Percentiles rank a stretch among this genome's conserved stretches.
These are phyloP conservation scores for Spatula versicolor DNA, from an alignment of 2,797 vertebrate genomes.

Conservation along the genomic window DNA sequence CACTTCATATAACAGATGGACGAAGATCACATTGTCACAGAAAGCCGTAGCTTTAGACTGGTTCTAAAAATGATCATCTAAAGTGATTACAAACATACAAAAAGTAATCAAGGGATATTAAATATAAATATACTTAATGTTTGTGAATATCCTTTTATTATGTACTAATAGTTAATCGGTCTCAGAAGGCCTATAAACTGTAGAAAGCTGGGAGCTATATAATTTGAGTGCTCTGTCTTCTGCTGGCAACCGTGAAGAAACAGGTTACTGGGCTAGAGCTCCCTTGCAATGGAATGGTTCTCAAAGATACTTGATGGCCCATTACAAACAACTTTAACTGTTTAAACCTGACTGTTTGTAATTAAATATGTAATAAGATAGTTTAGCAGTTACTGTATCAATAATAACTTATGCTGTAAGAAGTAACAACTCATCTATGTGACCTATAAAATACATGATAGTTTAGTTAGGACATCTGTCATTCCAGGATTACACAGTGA, in stretches of 20 bases:
- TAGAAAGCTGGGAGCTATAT: not conserved
- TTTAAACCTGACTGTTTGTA: not conserved
- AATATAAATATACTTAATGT: not conserved
- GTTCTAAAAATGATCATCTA: not conserved
- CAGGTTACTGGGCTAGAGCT: not conserved
- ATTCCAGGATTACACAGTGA: not conserved
- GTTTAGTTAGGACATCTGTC: not conserved
- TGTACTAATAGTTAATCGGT: not conserved
- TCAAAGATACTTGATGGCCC: not conserved
- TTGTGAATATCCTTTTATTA: too few relatives aligned
- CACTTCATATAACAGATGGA: not conserved
- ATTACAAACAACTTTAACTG: not conserved
- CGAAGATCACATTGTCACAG: not conserved
- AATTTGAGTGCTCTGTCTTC: not conserved
- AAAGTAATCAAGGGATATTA: not conserved
- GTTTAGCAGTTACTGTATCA: not conserved
- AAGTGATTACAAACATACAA: not conserved
- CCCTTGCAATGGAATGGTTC: not conserved
- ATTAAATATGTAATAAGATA: not conserved
- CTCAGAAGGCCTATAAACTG: not conserved
- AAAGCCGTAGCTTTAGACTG: not conserved
- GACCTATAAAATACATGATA: not conserved
- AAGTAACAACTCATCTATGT: not conserved
- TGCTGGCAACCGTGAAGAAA: not conserved
- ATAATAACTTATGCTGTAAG: not conserved